These are phyloP conservation scores for Zaprionus obscuricornis DNA, from an alignment of 2,888 invertebrate species.

Conservation along the genomic window DNA sequence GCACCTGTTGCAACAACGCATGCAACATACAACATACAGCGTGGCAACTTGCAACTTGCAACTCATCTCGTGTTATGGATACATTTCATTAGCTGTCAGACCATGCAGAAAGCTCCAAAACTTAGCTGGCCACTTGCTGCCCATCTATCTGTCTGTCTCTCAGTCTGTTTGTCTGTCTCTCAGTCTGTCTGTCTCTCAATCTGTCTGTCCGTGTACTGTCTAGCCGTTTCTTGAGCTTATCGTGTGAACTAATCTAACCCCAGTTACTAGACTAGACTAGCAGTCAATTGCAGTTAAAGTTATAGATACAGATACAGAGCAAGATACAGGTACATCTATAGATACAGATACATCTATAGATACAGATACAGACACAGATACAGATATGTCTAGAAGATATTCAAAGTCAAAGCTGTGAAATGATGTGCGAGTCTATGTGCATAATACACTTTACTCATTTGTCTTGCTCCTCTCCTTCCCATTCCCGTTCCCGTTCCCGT, in stretches of 20 bases:
- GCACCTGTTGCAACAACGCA: constrained; percentile 6
- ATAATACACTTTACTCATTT: constrained; percentile 43
- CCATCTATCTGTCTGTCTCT: constrained; percentile 4
- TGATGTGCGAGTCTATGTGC: constrained; percentile 72
- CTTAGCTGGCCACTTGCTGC: constrained; percentile 6
- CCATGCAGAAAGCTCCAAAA: constrained; percentile 59
- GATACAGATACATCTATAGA: constrained; percentile 11
- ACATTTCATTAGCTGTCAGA: too few relatives aligned
- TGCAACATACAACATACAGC: constrained; percentile 2
- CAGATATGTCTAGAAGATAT: not conserved
- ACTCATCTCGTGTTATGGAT: constrained; percentile 8
- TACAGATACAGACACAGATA: not conserved
- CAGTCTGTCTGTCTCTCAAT: constrained; percentile 3
- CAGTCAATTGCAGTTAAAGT: constrained; percentile 11
- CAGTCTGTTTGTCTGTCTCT: constrained; percentile 11
- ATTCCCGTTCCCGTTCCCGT: not conserved
- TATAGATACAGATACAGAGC: constrained; percentile 4
- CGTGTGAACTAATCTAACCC: constrained; percentile 73
- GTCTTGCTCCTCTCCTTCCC: not conserved
- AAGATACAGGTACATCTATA: not conserved
- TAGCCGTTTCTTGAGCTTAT: constrained; percentile 67
- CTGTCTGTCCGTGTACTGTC: constrained; percentile 2
- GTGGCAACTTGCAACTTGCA: too few relatives aligned
- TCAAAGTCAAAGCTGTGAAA: constrained; percentile 60
- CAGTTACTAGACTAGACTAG: constrained; percentile 24